Conservation (phyloP, 1,140 invertebrate genomes). For the Diprion similis region DNA sequence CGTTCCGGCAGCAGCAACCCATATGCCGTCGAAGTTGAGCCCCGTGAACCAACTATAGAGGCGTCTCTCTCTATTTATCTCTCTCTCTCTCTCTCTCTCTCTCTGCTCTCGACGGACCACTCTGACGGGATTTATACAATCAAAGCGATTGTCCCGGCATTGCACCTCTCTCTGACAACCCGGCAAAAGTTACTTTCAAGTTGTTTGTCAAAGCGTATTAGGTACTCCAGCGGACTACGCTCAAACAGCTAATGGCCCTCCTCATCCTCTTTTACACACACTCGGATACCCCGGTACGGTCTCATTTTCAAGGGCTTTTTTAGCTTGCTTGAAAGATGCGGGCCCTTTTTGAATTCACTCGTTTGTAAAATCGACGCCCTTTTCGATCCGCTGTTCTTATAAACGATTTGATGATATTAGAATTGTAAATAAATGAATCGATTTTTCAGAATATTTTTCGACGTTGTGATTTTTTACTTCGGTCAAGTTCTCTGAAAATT, state of each 20-base stretch:
- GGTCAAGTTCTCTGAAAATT: too few relatives aligned
- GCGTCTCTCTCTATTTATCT: not conserved
- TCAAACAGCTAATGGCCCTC: not conserved
- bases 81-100: not conserved
- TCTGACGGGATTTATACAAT: not conserved
- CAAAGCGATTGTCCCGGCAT: slow-evolving; percentile 1
- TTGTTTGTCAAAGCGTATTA: not conserved
- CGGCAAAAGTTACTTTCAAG: not conserved
- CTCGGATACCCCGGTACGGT: too few relatives aligned
- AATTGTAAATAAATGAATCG: too few relatives aligned
- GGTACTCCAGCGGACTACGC: not conserved
- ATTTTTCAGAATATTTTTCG: too few relatives aligned
- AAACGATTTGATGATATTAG: too few relatives aligned
- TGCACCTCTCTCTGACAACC: not conserved
- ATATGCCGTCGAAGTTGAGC: not conserved
- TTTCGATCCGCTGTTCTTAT: too few relatives aligned
- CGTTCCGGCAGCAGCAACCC: not conserved
- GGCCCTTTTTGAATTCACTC: too few relatives aligned
- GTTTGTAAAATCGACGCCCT: too few relatives aligned
- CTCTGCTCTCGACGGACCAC: not conserved
- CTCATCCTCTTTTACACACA: too few relatives aligned
- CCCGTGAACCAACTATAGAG: not conserved
- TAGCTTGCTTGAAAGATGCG: too few relatives aligned
- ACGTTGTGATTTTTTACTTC: too few relatives aligned
- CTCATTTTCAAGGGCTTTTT: too few relatives aligned